phyloP scores from a whole-genome alignment of 2,113 vertebrate genomes.

The Meleagris gallopavo region DNA sequence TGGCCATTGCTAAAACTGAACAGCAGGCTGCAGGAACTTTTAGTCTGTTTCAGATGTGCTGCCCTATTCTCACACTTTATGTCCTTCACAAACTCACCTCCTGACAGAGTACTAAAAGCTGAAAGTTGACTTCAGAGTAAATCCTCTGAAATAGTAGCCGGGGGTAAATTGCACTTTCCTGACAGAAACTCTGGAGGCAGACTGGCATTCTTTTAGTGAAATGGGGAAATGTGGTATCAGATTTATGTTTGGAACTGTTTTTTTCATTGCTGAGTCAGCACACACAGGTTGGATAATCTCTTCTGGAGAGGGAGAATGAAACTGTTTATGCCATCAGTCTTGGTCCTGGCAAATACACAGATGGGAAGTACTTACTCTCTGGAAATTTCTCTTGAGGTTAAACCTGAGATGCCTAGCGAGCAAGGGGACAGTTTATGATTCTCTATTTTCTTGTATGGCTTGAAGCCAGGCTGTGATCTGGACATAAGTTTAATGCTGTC shows the following conservation, averaged over 20 bases:
- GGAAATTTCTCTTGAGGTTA: slow-evolving; percentile 46
- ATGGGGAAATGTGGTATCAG: background rate
- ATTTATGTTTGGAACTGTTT: background rate
- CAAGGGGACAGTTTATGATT: slow-evolving; percentile 2
- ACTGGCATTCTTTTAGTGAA: background rate
- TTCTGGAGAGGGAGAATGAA: background rate
- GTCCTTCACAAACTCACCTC: background rate
- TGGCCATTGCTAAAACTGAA: background rate
- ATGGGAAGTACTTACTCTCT: slow-evolving; percentile 18
- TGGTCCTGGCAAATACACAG: background rate
- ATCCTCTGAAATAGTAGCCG: background rate
- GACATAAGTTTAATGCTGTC: background rate
- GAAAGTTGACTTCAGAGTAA: background rate
- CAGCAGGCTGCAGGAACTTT: background rate
- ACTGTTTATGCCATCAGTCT: background rate
- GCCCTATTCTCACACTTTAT: background rate
- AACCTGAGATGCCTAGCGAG: slow-evolving; percentile 1
- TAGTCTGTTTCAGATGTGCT: background rate
- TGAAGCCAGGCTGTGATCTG: background rate
- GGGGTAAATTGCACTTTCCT: background rate
- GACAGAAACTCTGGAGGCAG: background rate
- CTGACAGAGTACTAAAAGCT: background rate
- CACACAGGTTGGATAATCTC: background rate
- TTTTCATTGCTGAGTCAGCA: background rate
- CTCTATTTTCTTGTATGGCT: slow-evolving; percentile 29